These are phyloP conservation scores for Platichthys flesus DNA, from an alignment of 2,113 vertebrate genomes.

Conservation along the genomic window DNA sequence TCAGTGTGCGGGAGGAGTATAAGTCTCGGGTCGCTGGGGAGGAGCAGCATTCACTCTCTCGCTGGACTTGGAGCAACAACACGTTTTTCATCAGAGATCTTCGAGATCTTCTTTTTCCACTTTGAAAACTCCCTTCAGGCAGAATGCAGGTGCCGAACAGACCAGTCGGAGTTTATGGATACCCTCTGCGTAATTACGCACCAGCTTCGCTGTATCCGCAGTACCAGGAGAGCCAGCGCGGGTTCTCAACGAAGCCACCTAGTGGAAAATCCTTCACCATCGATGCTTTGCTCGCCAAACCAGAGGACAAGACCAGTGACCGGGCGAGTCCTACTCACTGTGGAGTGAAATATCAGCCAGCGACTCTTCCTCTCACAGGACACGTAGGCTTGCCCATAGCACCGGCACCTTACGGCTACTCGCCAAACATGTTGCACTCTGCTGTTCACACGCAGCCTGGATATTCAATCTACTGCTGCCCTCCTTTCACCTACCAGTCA, in stretches of 20 bases:
- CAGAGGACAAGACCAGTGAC: constrained; percentile 51
- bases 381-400: constrained; percentile 53
- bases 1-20: constrained; percentile 71
- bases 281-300: constrained; percentile 81
- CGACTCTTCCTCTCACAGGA: constrained; percentile 54
- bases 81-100: neutral
- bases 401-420: constrained; percentile 64
- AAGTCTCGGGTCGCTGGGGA: constrained; percentile 46
- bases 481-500: constrained; percentile 75
- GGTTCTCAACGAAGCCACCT: constrained; percentile 47
- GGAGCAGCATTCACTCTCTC: constrained; percentile 50
- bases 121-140: neutral
- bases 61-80: constrained; percentile 38
- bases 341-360: constrained; percentile 49
- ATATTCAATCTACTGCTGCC: constrained; percentile 81
- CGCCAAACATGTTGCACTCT: constrained; percentile 64
- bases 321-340: constrained; percentile 30
- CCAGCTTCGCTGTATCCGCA: constrained; percentile 50
- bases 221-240: constrained; percentile 50
- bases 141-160: constrained; percentile 77
- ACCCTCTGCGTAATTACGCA: constrained; percentile 71
- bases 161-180: constrained; percentile 65
- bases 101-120: neutral
- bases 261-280: constrained; percentile 84
- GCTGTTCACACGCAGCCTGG: constrained; percentile 67